These are phyloP conservation scores for Bathynomus jamesi DNA, from an alignment of 1,140 invertebrate genomes.

Conservation along the genomic window DNA sequence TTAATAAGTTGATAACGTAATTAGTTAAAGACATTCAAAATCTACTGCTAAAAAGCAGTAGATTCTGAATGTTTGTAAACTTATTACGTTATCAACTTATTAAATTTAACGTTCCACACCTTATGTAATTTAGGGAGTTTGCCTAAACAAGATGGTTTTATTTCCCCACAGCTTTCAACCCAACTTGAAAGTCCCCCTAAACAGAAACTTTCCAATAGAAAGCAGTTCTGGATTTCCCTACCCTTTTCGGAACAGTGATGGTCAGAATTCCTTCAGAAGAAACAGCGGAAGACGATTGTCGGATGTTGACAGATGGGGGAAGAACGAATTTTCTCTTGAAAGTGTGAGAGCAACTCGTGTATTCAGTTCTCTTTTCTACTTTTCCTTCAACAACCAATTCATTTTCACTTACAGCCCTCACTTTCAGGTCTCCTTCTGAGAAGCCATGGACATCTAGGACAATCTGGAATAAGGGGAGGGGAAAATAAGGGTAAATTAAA, in stretches of 20 bases:
- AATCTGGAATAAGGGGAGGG: slow-evolving; percentile 16
- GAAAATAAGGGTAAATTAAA: not conserved
- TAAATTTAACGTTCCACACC: no score
- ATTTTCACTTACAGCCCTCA: slow-evolving; percentile 30
- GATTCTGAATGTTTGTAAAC: no score
- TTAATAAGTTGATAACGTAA: no score
- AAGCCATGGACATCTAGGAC: slow-evolving; percentile 33
- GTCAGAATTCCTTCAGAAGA: slow-evolving; percentile 11
- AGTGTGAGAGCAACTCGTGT: slow-evolving; percentile 18
- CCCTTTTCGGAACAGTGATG: slow-evolving; percentile 12
- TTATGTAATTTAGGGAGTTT: no score
- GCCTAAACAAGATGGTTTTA: no score
- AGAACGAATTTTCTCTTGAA: slow-evolving; percentile 8
- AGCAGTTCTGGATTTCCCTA: no score
- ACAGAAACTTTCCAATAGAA: no score
- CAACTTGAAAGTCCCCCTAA: no score
- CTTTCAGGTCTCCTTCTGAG: slow-evolving; percentile 22
- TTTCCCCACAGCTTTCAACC: no score
- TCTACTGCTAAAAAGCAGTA: no score
- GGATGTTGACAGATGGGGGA: not conserved
- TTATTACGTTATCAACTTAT: no score
- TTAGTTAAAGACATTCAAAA: no score
- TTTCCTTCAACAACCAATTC: slow-evolving; percentile 30
- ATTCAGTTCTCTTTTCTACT: slow-evolving; percentile 17
- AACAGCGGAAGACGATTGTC: slow-evolving; percentile 6